These are phyloP conservation scores for Aptenodytes forsteri DNA, from an alignment of 2,113 vertebrate species.

Conservation along the genomic window DNA sequence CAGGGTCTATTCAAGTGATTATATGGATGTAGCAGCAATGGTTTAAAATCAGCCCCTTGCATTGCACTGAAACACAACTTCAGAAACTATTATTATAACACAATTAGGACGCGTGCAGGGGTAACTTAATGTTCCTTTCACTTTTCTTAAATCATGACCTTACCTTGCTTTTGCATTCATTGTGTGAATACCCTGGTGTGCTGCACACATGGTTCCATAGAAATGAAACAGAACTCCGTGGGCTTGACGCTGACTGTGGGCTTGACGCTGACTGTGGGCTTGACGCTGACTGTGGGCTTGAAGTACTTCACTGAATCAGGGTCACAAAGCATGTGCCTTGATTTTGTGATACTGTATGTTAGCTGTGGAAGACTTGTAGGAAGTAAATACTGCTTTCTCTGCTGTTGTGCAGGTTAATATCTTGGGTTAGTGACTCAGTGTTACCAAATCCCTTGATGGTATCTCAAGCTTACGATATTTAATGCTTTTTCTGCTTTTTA, in stretches of 20 bases:
- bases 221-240: background rate
- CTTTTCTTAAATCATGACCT: background rate
- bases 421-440: conserved; percentile 26
- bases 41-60: background rate
- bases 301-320: background rate
- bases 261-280: background rate
- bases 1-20: background rate
- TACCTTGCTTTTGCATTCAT: background rate
- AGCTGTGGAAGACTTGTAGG: background rate
- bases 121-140: background rate
- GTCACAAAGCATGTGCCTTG: background rate
- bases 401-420: background rate
- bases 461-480: background rate
- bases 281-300: background rate
- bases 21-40: background rate
- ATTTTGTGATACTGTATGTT: background rate
- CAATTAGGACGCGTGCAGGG: background rate
- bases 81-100: background rate
- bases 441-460: background rate
- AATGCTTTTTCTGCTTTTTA: background rate
- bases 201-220: background rate
- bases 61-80: background rate
- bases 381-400: background rate
- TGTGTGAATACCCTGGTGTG: background rate
- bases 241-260: background rate